Percentiles rank a stretch among this genome's conserved stretches.
These are phyloP conservation scores for Mareca penelope DNA, from an alignment of 2,797 vertebrate genomes.

Conservation along the genomic window DNA sequence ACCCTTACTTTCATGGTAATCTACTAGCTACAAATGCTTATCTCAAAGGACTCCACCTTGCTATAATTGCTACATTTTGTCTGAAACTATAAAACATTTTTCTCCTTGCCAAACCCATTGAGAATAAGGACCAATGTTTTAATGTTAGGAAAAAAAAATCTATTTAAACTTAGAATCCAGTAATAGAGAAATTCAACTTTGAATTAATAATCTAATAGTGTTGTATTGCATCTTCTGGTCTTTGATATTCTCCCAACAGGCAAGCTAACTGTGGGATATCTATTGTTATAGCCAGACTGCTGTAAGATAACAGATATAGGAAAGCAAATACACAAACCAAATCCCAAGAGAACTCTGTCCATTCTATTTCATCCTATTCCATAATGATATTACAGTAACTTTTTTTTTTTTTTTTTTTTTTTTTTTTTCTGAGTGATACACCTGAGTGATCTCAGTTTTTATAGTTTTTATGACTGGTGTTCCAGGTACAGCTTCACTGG, in stretches of 20 bases:
- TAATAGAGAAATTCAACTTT: conserved; percentile 21
- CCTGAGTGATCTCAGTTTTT: neutral
- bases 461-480: neutral
- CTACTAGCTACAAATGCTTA: conserved; percentile 16
- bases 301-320: neutral
- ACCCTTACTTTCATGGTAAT: conserved; percentile 48
- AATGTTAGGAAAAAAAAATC: neutral
- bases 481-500: neutral
- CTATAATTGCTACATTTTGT: conserved; percentile 40
- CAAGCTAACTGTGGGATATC: neutral
- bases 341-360: neutral
- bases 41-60: conserved; percentile 50
- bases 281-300: neutral
- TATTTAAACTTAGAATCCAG: conserved; percentile 36
- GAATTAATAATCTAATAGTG: conserved; percentile 30
- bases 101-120: neutral
- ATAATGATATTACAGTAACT: neutral
- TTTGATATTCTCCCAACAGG: conserved; percentile 16
- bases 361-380: neutral
- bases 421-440: neutral
- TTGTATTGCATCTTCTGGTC: neutral
- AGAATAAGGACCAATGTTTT: conserved; percentile 4
- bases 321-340: conserved; percentile 17
- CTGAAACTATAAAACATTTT: conserved; percentile 7
- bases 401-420: neutral